Conservation (phyloP, 2,113 vertebrate genomes). For the Zosterops hypoxanthus region DNA sequence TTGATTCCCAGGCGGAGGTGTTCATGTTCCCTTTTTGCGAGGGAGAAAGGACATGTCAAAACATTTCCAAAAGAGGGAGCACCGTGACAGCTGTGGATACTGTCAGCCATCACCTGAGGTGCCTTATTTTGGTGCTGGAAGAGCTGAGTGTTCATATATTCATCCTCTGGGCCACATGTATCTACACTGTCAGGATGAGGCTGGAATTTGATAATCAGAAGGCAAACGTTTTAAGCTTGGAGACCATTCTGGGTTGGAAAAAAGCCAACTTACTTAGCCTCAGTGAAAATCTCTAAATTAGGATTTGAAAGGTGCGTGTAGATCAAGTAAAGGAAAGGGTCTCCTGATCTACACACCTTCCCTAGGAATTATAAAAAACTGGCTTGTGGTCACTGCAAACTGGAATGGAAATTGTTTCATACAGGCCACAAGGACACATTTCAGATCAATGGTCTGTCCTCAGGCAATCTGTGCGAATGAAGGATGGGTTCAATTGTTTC, state of each 20-base stretch:
- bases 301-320: neutral
- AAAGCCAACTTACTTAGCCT: neutral
- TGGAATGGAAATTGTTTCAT: neutral
- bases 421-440: neutral
- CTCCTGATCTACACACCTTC: neutral
- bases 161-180: neutral
- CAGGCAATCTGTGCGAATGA: neutral
- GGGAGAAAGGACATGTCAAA: neutral
- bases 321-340: neutral
- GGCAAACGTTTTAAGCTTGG: neutral
- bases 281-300: neutral
- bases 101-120: too few species aligned
- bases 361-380: neutral
- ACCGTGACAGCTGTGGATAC: neutral
- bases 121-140: accelerated
- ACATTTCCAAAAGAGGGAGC: conserved; percentile 14
- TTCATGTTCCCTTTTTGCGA: neutral
- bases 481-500: neutral
- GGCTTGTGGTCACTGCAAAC: neutral
- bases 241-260: neutral
- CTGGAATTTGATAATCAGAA: neutral
- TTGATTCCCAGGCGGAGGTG: neutral
- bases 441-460: neutral
- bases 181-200: neutral
- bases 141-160: accelerated